Conservation (phyloP, 1,140 invertebrate species). For the Drosophila guanche region DNA sequence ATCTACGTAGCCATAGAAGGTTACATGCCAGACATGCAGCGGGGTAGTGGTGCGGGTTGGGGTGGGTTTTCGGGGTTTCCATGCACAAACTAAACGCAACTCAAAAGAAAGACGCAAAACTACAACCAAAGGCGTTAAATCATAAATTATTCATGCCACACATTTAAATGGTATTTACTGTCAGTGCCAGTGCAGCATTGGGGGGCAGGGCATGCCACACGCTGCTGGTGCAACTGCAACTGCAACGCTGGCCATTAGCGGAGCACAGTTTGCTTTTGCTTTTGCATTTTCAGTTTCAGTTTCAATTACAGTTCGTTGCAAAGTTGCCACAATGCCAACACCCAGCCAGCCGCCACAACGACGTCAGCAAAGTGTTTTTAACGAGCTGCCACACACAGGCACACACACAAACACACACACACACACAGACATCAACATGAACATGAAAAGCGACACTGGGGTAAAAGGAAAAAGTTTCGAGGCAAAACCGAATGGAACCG, state of each 20-base stretch:
- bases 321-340: constrained; percentile 75
- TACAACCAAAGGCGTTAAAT: constrained; percentile 55
- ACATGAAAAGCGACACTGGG: constrained; percentile 51
- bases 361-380: constrained; percentile 79
- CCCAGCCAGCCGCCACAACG: constrained; percentile 37
- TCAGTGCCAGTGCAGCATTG: no score
- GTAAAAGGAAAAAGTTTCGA: constrained; percentile 60
- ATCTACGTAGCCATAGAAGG: constrained; percentile 11
- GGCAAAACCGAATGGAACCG: constrained; percentile 37
- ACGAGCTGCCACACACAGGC: constrained; percentile 52
- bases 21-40: constrained; percentile 38
- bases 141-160: constrained; percentile 75
- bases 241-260: constrained; percentile 69
- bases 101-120: constrained; percentile 15
- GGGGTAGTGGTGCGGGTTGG: constrained; percentile 1
- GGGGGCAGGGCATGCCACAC: not conserved
- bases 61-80: constrained; percentile 16
- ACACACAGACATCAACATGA: not conserved
- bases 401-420: constrained; percentile 1
- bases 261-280: constrained; percentile 40
- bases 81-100: constrained; percentile 39
- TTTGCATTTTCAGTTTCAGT: constrained; percentile 44
- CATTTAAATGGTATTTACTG: constrained; percentile 66
- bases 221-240: constrained; percentile 25
- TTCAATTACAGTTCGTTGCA: constrained; percentile 80